Percentiles rank a stretch among this genome's conserved stretches.
Evolutionary conservation across 2,888 invertebrate genomes (phyloP).

Genomic region (Lucinisca nassula): DNA sequence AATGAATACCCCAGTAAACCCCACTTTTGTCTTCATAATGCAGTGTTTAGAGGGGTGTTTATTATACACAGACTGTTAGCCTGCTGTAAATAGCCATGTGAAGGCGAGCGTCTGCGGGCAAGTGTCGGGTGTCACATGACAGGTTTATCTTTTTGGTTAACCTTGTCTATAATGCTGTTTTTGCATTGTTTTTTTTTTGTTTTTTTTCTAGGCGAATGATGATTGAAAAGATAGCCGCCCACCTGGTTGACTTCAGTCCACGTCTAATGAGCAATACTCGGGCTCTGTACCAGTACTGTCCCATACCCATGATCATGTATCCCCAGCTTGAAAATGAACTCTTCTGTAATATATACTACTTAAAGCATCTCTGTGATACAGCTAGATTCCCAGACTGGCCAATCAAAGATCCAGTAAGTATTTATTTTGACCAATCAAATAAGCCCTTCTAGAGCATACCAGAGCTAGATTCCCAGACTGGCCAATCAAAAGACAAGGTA

Average conservation of each 20-base stretch:
- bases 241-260: conserved; percentile 99
- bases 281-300: conserved; percentile 98
- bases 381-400: conserved; percentile 98
- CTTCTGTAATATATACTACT: conserved; percentile 99
- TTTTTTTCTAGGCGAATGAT: conserved; percentile 92
- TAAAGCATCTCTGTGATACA: conserved; percentile 98
- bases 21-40: too few species aligned
- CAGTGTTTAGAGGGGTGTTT: too few species aligned
- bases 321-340: conserved; percentile 98
- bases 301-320: conserved; percentile 97
- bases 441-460: too few species aligned
- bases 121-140: too few species aligned
- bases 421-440: conserved; percentile 9
- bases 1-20: too few species aligned
- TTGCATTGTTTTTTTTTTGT: too few species aligned
- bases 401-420: conserved; percentile 96
- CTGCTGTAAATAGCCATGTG: too few species aligned
- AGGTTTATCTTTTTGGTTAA: too few species aligned
- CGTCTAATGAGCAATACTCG: conserved; percentile 97
- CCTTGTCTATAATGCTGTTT: too few species aligned
- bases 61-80: too few species aligned
- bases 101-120: too few species aligned
- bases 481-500: conserved; percentile 99
- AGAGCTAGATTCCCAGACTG: conserved; percentile 97
- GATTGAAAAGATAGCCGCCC: conserved; percentile 98